These are phyloP conservation scores for Magallana ariakensis DNA, from an alignment of 1,140 invertebrate genomes.

Conservation along the genomic window DNA sequence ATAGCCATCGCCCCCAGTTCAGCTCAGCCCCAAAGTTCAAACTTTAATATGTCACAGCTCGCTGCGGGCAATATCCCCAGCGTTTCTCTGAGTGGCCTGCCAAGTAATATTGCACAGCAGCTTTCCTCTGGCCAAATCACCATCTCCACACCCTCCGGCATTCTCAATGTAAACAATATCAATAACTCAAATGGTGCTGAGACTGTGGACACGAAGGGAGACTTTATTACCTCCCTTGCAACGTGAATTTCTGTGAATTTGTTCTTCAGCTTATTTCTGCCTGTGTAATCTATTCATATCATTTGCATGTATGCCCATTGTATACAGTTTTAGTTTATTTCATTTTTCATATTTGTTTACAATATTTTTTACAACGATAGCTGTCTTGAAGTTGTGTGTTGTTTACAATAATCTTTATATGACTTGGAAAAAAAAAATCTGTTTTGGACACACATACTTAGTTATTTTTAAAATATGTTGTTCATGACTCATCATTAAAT, in stretches of 20 bases:
- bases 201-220: constrained; percentile 18
- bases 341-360: constrained; percentile 17
- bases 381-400: too few species aligned
- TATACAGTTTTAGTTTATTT: neutral
- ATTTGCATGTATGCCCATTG: constrained; percentile 10
- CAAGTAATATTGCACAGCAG: constrained; percentile 25
- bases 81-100: constrained; percentile 5
- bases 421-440: too few species aligned
- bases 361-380: neutral
- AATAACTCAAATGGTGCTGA: neutral
- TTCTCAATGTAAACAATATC: constrained; percentile 13
- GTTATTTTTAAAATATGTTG: too few species aligned
- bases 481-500: too few species aligned
- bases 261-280: neutral
- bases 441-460: too few species aligned
- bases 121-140: constrained; percentile 35
- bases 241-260: neutral
- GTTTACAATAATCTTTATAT: too few species aligned
- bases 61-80: neutral
- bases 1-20: constrained; percentile 51
- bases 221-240: constrained; percentile 14
- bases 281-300: constrained; percentile 19
- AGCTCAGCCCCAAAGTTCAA: neutral
- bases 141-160: constrained; percentile 28
- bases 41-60: constrained; percentile 21